A percentile compares a stretch with the other conserved stretches of the same genome.
phyloP scores from a whole-genome alignment of 2,797 vertebrate species.

The Pelochelys cantorii region DNA sequence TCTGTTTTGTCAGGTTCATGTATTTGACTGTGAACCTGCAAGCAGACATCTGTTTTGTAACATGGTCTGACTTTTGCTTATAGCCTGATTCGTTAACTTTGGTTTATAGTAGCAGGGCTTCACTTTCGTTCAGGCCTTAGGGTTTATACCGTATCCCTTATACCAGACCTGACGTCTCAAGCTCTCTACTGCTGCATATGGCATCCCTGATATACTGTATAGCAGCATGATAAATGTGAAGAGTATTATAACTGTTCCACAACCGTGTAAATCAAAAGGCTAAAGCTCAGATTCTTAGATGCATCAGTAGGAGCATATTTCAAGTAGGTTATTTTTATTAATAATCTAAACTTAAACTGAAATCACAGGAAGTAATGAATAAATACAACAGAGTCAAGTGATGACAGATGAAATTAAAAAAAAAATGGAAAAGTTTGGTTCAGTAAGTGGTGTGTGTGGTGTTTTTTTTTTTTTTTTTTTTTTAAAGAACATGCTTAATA shows the following conservation, averaged over 20 bases:
- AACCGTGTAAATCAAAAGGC: not conserved
- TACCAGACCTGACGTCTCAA: too few relatives aligned
- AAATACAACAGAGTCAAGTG: not conserved
- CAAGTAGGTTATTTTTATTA: not conserved
- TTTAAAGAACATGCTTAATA: constrained; percentile 96
- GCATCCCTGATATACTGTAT: not conserved
- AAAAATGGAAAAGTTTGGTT: not conserved
- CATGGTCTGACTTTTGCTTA: too few relatives aligned
- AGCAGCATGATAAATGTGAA: not conserved
- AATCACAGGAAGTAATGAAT: not conserved
- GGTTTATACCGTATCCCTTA: too few relatives aligned
- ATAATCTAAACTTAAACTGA: not conserved
- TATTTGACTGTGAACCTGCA: too few relatives aligned
- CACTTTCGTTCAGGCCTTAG: too few relatives aligned
- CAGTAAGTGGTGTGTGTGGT: not conserved
- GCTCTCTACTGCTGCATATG: too few relatives aligned
- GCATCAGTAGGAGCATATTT: not conserved
- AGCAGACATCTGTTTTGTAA: too few relatives aligned
- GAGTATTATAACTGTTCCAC: not conserved
- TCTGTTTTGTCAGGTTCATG: too few relatives aligned
- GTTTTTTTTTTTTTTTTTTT: constrained; percentile 67
- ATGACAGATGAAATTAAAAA: not conserved
- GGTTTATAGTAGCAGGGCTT: too few relatives aligned
- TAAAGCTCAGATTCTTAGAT: not conserved
- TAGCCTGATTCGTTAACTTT: too few relatives aligned